A percentile compares a stretch with the other conserved stretches of the same genome.
Conservation (phyloP, 2,113 vertebrate species). For the Merops nubicus region DNA sequence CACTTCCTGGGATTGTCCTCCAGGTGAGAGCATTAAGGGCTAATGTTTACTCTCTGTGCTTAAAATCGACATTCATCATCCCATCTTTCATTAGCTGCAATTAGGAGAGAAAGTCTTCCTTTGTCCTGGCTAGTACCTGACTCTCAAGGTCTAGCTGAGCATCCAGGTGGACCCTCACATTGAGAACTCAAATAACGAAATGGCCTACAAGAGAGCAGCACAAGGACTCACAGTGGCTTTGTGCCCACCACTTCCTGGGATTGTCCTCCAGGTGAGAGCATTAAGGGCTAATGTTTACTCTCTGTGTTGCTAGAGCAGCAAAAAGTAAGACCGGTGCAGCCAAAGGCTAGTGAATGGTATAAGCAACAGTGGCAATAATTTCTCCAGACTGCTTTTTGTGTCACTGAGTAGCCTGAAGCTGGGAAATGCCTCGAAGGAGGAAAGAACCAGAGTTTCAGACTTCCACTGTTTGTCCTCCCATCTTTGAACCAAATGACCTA, state of each 20-base stretch:
- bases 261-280: background rate
- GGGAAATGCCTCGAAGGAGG: background rate
- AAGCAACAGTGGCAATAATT: background rate
- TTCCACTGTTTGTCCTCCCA: background rate
- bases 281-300: background rate
- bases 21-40: background rate
- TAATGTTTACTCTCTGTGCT: background rate
- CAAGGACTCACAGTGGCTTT: accelerated
- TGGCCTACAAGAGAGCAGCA: background rate
- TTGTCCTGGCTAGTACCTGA: background rate
- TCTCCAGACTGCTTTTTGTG: background rate
- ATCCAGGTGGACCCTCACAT: background rate
- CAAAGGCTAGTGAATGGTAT: background rate
- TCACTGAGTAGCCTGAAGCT: background rate
- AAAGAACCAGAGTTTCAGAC: background rate
- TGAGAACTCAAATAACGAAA: background rate
- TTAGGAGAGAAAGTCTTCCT: background rate
- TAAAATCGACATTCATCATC: too few relatives aligned
- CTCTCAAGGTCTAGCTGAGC: background rate
- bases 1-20: background rate
- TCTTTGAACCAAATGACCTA: background rate
- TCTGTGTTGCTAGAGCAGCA: background rate
- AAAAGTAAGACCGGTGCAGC: background rate
- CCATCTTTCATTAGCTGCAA: too few relatives aligned
- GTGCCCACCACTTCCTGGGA: background rate